These are phyloP conservation scores for Pyrrhosoma nymphula DNA, from an alignment of 2,888 invertebrate species.

Conservation along the genomic window DNA sequence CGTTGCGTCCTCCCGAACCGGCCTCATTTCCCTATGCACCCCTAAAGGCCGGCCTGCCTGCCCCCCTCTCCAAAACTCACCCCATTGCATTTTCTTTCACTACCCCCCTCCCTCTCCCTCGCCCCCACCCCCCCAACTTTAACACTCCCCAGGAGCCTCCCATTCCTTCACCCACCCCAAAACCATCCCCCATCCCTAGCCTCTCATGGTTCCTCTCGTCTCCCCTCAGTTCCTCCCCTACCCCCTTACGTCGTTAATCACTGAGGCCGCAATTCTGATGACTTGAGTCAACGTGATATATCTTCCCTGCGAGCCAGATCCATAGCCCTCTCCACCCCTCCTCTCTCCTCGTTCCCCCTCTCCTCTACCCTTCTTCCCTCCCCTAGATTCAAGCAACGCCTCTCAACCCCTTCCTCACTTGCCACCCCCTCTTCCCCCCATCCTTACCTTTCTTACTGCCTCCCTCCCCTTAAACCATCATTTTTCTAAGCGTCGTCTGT, in stretches of 20 bases:
- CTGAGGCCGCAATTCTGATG: slow-evolving; percentile 66
- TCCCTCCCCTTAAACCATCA: neutral
- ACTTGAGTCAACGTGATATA: slow-evolving; percentile 67
- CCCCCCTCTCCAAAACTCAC: neutral
- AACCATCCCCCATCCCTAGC: neutral
- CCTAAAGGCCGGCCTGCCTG: neutral
- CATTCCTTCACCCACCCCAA: too few relatives aligned
- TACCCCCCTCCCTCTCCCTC: too few relatives aligned
- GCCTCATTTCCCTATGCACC: slow-evolving; percentile 10
- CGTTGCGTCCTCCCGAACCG: neutral
- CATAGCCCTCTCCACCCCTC: slow-evolving; percentile 26
- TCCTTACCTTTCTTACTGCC: neutral
- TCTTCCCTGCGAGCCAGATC: slow-evolving; percentile 63
- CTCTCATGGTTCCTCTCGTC: neutral
- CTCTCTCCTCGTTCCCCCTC: neutral
- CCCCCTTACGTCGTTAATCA: slow-evolving; percentile 50
- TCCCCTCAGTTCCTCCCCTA: neutral
- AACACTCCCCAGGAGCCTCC: neutral
- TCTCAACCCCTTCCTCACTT: neutral
- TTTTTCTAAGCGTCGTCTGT: too few relatives aligned
- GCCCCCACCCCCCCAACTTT: neutral
- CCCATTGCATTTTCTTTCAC: neutral
- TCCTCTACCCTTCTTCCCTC: neutral
- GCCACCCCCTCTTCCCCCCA: neutral
- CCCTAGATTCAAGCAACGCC: neutral